phyloP scores from a whole-genome alignment of 2,797 vertebrate species.

The Crocidura indochinensis region DNA sequence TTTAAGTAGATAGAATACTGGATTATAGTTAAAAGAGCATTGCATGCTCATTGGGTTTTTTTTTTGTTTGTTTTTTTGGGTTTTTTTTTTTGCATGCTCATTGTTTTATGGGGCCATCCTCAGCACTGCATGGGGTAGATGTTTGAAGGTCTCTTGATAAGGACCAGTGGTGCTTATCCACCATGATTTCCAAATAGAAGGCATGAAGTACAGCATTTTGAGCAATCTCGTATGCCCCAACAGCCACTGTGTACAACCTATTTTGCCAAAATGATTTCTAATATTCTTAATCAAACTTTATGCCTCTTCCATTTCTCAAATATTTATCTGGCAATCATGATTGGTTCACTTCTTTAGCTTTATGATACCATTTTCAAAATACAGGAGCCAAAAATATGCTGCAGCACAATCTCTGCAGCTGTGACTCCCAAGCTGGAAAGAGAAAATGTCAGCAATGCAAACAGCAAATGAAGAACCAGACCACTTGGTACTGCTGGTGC shows the following conservation, averaged over 20 bases:
- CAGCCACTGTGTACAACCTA: not conserved
- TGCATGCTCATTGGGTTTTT: too few relatives aligned
- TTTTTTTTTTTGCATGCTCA: too few relatives aligned
- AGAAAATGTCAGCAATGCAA: constrained; percentile 72
- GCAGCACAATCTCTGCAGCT: constrained; percentile 50
- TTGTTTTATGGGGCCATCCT: too few relatives aligned
- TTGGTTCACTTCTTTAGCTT: constrained; percentile 28
- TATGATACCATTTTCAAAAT: constrained; percentile 66
- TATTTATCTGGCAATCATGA: not conserved
- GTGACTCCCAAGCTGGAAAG: constrained; percentile 68
- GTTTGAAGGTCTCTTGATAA: too few relatives aligned
- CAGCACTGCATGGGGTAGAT: too few relatives aligned
- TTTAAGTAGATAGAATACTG: too few relatives aligned
- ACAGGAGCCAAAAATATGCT: constrained; percentile 43
- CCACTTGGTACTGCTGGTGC: constrained; percentile 61
- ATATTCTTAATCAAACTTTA: not conserved
- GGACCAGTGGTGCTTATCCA: too few relatives aligned
- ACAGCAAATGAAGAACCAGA: constrained; percentile 70
- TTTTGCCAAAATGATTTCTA: constrained; percentile 31
- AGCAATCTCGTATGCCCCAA: not conserved
- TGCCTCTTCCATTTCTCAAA: not conserved
- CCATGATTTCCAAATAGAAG: too few relatives aligned
- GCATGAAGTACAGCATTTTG: too few relatives aligned
- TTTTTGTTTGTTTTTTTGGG: too few relatives aligned
- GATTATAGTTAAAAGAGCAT: too few relatives aligned